A percentile compares a stretch with the other conserved stretches of the same genome.
Conservation (phyloP, 1,140 invertebrate genomes). For the Drosophila sulfurigaster region DNA sequence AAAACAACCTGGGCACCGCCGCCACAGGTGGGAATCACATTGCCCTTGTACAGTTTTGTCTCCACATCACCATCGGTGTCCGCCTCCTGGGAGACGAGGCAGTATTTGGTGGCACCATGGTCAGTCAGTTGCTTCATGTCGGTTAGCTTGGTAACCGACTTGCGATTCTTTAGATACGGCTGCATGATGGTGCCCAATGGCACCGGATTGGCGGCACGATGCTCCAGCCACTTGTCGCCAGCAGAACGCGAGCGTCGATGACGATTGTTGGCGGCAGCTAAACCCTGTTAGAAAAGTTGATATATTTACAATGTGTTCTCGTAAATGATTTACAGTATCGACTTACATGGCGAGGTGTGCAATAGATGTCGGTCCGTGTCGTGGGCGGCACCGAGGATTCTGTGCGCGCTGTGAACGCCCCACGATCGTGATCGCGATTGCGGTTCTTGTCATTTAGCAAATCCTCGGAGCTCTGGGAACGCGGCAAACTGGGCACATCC, state of each 20-base stretch:
- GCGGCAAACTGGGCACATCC: constrained; percentile 67
- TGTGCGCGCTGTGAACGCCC: constrained; percentile 57
- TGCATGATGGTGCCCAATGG: constrained; percentile 95
- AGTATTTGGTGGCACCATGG: constrained; percentile 93
- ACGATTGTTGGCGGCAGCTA: constrained; percentile 89
- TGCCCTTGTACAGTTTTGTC: constrained; percentile 96
- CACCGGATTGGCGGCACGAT: constrained; percentile 90
- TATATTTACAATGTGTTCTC: neutral
- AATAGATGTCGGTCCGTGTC: constrained; percentile 68
- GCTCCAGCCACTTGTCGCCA: constrained; percentile 95
- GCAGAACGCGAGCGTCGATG: constrained; percentile 92
- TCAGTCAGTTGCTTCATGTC: constrained; percentile 90
- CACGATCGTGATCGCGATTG: neutral
- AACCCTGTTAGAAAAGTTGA: constrained; percentile 76
- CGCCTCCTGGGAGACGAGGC: constrained; percentile 95
- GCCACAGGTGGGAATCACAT: constrained; percentile 95
- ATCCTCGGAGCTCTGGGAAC: constrained; percentile 77
- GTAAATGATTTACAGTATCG: neutral
- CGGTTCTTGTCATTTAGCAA: constrained; percentile 67
- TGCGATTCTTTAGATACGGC: constrained; percentile 92
- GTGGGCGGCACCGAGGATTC: constrained; percentile 61
- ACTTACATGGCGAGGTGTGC: constrained; percentile 73
- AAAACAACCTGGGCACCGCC: constrained; percentile 98
- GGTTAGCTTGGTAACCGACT: constrained; percentile 92
- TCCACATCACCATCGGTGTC: constrained; percentile 96